phyloP scores from a whole-genome alignment of 2,888 invertebrate genomes.

The Ctenicera cuprea region DNA sequence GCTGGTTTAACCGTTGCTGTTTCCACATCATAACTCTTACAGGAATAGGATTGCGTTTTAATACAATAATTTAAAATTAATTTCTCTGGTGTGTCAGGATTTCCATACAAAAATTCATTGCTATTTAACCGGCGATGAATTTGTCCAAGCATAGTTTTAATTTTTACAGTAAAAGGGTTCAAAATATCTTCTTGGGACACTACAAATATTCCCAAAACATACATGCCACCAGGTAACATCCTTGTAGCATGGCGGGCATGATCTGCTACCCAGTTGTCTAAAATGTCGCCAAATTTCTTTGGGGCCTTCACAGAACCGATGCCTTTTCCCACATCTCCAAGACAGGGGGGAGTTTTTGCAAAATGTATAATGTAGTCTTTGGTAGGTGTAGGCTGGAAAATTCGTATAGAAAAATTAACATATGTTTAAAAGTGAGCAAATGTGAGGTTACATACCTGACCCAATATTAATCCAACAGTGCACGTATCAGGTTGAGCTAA shows the following conservation, averaged over 20 bases:
- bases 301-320: conserved; percentile 65
- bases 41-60: conserved; percentile 75
- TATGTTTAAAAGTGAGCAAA: conserved; percentile 53
- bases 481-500: conserved; percentile 79
- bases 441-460: conserved; percentile 78
- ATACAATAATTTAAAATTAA: conserved; percentile 79
- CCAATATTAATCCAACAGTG: conserved; percentile 85
- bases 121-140: conserved; percentile 76
- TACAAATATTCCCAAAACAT: conserved; percentile 88
- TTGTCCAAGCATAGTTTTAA: conserved; percentile 76
- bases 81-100: conserved; percentile 76
- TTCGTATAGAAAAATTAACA: neutral
- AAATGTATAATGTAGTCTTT: conserved; percentile 88
- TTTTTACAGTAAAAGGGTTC: conserved; percentile 75
- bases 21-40: conserved; percentile 80
- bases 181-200: conserved; percentile 81
- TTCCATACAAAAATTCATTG: conserved; percentile 79
- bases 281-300: conserved; percentile 75
- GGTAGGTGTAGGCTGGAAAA: conserved; percentile 76
- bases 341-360: conserved; percentile 82
- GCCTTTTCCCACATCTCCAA: conserved; percentile 69
- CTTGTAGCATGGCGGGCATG: conserved; percentile 91
- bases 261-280: conserved; percentile 83
- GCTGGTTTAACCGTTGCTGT: conserved; percentile 78
- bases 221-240: conserved; percentile 94